Percentiles rank a stretch among this genome's conserved stretches.
Conservation (phyloP, 1,140 invertebrate genomes). For the Aphidius gifuensis region DNA sequence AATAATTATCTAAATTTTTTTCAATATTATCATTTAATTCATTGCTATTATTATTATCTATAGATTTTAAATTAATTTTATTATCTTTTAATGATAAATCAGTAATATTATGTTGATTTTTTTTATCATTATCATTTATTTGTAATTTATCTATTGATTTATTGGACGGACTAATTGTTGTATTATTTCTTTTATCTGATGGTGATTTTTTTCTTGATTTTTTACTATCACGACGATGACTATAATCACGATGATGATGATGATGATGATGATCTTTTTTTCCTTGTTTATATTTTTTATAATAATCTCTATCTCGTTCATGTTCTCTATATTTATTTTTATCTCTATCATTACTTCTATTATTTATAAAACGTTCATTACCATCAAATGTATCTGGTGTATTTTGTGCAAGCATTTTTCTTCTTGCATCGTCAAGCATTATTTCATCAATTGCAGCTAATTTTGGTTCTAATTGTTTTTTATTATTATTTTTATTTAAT, state of each 20-base stretch:
- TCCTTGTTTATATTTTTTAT: not conserved
- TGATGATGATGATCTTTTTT: too few relatives aligned
- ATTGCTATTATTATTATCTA: not conserved
- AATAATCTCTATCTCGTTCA: constrained; percentile 8
- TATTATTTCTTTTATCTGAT: constrained; percentile 22
- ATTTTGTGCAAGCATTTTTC: constrained; percentile 16
- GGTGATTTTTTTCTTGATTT: constrained; percentile 14
- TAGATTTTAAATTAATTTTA: not conserved
- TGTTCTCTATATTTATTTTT: not conserved
- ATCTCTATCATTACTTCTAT: not conserved
- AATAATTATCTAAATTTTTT: constrained; percentile 34
- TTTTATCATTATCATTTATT: too few relatives aligned
- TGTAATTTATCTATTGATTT: too few relatives aligned
- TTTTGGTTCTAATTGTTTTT: constrained; percentile 37
- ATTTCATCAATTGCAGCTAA: constrained; percentile 53
- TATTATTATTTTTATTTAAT: constrained; percentile 4
- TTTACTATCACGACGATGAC: too few relatives aligned
- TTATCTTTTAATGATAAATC: too few relatives aligned
- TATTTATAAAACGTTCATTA: not conserved
- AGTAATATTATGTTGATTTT: too few relatives aligned
- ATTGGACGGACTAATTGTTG: too few relatives aligned
- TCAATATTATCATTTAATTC: constrained; percentile 23
- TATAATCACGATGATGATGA: too few relatives aligned
- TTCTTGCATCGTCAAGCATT: constrained; percentile 41
- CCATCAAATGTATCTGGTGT: constrained; percentile 39